phyloP scores from a whole-genome alignment of 2,797 vertebrate genomes.

The Phylloscopus collybita region DNA sequence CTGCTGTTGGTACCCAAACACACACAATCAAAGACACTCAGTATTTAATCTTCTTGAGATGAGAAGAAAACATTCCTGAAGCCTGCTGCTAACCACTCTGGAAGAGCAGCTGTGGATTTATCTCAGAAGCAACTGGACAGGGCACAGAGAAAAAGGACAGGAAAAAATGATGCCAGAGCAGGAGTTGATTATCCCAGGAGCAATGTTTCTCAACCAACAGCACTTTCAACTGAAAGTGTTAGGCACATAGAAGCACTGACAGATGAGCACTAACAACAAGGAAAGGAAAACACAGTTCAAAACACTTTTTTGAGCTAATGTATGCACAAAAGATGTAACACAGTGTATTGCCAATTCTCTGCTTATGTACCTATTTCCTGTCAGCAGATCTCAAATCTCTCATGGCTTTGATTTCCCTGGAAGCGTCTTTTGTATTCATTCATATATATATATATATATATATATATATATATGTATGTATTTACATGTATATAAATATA shows the following conservation, averaged over 20 bases:
- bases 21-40: not conserved
- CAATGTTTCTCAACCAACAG: not conserved
- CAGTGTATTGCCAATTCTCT: not conserved
- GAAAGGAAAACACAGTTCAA: not conserved
- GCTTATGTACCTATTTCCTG: not conserved
- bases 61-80: not conserved
- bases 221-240: not conserved
- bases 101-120: not conserved
- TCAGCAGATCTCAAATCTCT: not conserved
- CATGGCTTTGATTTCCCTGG: not conserved
- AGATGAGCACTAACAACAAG: not conserved
- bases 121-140: not conserved
- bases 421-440: not conserved
- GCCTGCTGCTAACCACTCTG: not conserved
- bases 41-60: not conserved
- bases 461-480: too few species aligned
- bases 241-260: not conserved
- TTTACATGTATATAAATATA: not conserved
- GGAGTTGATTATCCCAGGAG: accelerated
- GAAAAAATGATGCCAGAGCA: not conserved
- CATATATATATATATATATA: not conserved
- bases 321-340: not conserved
- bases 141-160: not conserved
- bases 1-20: not conserved
- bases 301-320: not conserved